Percentiles rank a stretch among this genome's conserved stretches.
Evolutionary conservation across 2,888 invertebrate species (phyloP).

Genomic region (Clistopyga incitator): DNA sequence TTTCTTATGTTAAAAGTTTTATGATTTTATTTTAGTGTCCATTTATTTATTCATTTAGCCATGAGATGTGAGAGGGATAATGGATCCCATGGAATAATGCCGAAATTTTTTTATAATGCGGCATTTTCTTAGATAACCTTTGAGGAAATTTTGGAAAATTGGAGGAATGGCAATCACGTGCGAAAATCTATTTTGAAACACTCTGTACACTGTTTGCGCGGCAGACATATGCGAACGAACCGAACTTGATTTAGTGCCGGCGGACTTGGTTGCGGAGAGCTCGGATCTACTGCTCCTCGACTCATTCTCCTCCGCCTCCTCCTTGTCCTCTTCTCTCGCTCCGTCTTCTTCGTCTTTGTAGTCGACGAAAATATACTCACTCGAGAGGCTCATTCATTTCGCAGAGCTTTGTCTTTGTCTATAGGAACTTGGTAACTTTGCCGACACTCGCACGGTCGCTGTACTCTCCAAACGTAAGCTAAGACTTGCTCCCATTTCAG

Average conservation of each 20-base stretch:
- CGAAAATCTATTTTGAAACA: constrained; percentile 46
- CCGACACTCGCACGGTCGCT: constrained; percentile 47
- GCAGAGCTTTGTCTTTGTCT: constrained; percentile 37
- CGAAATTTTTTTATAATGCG: not conserved
- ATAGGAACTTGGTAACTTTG: constrained; percentile 25
- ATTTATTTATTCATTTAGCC: not conserved
- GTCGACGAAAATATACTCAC: constrained; percentile 66
- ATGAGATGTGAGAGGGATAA: not conserved
- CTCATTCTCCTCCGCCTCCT: constrained; percentile 31
- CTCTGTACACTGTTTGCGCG: constrained; percentile 57
- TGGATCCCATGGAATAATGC: not conserved
- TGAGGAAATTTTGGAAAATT: not conserved
- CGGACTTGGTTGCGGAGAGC: constrained; percentile 69
- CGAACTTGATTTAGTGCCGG: constrained; percentile 81
- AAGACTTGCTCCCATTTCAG: constrained; percentile 5
- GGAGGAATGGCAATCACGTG: not conserved
- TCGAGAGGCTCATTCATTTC: constrained; percentile 67
- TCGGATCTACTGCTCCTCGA: constrained; percentile 54
- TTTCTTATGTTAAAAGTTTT: not conserved
- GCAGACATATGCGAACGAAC: constrained; percentile 70
- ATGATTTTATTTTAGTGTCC: not conserved
- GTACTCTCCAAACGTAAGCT: constrained; percentile 13
- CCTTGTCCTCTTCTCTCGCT: constrained; percentile 25
- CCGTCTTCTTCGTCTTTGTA: constrained; percentile 60
- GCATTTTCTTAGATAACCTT: not conserved